phyloP scores from a whole-genome alignment of 2,113 vertebrate species.

The Scatophagus argus region DNA sequence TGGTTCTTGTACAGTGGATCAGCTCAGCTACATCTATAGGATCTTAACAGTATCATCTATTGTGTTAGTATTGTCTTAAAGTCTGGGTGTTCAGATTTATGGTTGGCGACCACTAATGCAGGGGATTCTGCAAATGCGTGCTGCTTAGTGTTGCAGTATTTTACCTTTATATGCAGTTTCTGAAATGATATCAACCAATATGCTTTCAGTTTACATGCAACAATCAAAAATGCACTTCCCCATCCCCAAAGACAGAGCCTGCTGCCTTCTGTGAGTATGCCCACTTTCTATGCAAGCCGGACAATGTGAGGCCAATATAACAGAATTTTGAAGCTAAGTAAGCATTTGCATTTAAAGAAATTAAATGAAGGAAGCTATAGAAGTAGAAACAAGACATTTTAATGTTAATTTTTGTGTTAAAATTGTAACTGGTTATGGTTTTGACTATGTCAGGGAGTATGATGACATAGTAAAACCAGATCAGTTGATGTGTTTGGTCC shows the following conservation, averaged over 20 bases:
- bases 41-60: neutral
- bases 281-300: slow-evolving; percentile 34
- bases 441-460: slow-evolving; percentile 25
- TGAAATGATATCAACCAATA: slow-evolving; percentile 32
- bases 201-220: slow-evolving; percentile 69
- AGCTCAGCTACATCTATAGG: slow-evolving; percentile 41
- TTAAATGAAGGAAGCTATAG: neutral
- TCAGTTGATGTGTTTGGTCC: slow-evolving; percentile 24
- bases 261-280: neutral
- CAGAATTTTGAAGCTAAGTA: slow-evolving; percentile 8
- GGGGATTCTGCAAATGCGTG: slow-evolving; percentile 49
- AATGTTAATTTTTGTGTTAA: slow-evolving; percentile 3
- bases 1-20: slow-evolving; percentile 58
- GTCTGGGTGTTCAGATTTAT: slow-evolving; percentile 24
- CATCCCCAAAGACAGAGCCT: neutral
- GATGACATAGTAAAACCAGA: slow-evolving; percentile 18
- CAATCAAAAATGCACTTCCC: slow-evolving; percentile 67
- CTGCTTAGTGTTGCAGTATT: slow-evolving; percentile 50
- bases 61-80: slow-evolving; percentile 59
- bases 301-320: neutral
- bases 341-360: slow-evolving; percentile 17
- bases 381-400: slow-evolving; percentile 2
- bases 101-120: slow-evolving; percentile 55
- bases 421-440: slow-evolving; percentile 5
- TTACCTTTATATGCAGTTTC: slow-evolving; percentile 26